A percentile compares a stretch with the other conserved stretches of the same genome.
Conservation (phyloP, 2,888 invertebrate species). For the Stenurella melanura region DNA sequence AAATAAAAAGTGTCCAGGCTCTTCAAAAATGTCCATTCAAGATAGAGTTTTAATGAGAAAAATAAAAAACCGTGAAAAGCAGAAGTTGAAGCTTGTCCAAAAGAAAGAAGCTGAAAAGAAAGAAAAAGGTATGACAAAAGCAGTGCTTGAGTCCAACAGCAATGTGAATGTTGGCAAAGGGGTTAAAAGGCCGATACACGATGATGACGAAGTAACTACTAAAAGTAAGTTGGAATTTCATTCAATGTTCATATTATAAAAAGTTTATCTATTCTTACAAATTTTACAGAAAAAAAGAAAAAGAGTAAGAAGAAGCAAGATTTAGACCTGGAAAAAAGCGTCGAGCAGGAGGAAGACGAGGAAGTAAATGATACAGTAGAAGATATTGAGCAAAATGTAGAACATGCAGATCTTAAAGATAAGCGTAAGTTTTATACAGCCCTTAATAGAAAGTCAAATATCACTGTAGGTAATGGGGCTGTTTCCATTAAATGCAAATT, state of each 20-base stretch:
- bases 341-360: constrained; percentile 51
- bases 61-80: constrained; percentile 85
- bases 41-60: constrained; percentile 86
- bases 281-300: constrained; percentile 62
- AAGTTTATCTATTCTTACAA: background rate
- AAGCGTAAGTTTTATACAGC: constrained; percentile 40
- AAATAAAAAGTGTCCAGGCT: background rate
- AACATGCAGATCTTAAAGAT: constrained; percentile 46
- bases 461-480: too few relatives aligned
- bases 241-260: background rate
- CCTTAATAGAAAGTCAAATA: background rate
- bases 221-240: constrained; percentile 54
- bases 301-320: constrained; percentile 59
- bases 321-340: constrained; percentile 53
- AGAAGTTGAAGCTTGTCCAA: constrained; percentile 78
- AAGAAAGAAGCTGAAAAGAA: constrained; percentile 75
- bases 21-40: constrained; percentile 76
- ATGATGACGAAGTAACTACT: constrained; percentile 62
- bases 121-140: constrained; percentile 59
- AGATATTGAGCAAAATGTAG: constrained; percentile 52
- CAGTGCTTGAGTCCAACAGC: constrained; percentile 20
- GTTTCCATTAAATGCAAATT: too few relatives aligned
- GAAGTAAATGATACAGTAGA: constrained; percentile 38
- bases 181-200: constrained; percentile 57
- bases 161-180: constrained; percentile 39